A percentile compares a stretch with the other conserved stretches of the same genome.
Conservation (phyloP, 2,113 vertebrate species). For the Motacilla tschutschensis region DNA sequence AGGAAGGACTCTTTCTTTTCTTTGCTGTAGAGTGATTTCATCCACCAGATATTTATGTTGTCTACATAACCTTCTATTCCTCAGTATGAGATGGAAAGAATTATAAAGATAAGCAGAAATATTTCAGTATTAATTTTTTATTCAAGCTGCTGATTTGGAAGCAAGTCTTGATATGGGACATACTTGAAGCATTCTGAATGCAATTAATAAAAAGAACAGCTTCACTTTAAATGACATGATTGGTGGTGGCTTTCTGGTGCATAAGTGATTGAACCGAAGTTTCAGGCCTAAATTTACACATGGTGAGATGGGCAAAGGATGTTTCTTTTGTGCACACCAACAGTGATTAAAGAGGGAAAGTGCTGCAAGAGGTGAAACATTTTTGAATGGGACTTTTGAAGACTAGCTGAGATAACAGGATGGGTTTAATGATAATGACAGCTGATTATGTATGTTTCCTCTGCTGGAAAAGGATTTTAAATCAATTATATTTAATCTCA, state of each 20-base stretch:
- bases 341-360: background rate
- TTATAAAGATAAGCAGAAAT: background rate
- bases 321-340: background rate
- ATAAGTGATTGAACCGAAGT: background rate
- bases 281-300: background rate
- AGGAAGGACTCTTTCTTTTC: background rate
- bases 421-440: background rate
- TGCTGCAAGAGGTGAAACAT: background rate
- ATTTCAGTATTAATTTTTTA: slow-evolving; percentile 3
- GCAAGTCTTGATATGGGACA: background rate
- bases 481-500: background rate
- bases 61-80: background rate
- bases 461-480: background rate
- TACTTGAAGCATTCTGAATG: background rate
- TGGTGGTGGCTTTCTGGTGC: background rate
- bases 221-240: background rate
- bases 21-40: background rate
- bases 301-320: background rate
- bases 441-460: background rate
- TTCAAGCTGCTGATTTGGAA: background rate
- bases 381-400: background rate
- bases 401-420: background rate
- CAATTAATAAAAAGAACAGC: background rate
- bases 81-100: background rate
- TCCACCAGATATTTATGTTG: background rate